Evolutionary conservation across 2,113 vertebrate species (phyloP), one percentile per base, ranked within the genome.

Genomic region (Limanda limanda): DNA sequence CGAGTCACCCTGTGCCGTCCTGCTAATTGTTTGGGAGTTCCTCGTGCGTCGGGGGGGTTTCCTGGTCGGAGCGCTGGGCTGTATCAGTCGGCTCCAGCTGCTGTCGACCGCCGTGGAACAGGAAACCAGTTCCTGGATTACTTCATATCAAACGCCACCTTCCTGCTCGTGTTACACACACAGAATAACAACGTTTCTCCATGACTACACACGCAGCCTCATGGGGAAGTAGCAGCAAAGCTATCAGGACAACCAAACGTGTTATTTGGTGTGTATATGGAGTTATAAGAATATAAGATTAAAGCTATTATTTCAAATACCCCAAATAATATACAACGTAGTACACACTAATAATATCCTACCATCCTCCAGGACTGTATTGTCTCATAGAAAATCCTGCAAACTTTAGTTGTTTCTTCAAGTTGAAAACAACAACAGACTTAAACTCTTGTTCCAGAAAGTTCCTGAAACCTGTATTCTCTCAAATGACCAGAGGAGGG

Each of bases 21-120:
- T 74, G 65, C 78, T 86, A 84, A 88, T 92, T 92, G 88, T 93
- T 87, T 80, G 54, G 84, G 79, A 83, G 82, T 88, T 92, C 88
- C 90, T 91, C 51, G 11, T 74, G 69, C 27, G 71, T 74, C 25
- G 2, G 45, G 78, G 45, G 78, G 74, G 69, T 75, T 90, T 92
- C 88, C 88, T 91, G 86, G 60, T 72, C 3, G 70, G 37, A 74
- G 60, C 58, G 55, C 72, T 0, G 8, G 54, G 40, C 80, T 78
- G 78, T 92, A 94, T 94, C 92, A 85, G 82, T 52, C 83, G 2
- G 0, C 71, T 57, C 61, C 93, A 93, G 92, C 87, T 87, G 88
- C 71, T 23, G 70, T 70, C 72, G 27, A 65, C 87, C 76, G 75
- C 76, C 71, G 51, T 66, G 59, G 40, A 62, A 75, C 89, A 85